Evolutionary conservation across 2,888 invertebrate species (phyloP), one percentile per base, ranked within the genome.

Genomic region (Holacanthella duospinosa): DNA sequence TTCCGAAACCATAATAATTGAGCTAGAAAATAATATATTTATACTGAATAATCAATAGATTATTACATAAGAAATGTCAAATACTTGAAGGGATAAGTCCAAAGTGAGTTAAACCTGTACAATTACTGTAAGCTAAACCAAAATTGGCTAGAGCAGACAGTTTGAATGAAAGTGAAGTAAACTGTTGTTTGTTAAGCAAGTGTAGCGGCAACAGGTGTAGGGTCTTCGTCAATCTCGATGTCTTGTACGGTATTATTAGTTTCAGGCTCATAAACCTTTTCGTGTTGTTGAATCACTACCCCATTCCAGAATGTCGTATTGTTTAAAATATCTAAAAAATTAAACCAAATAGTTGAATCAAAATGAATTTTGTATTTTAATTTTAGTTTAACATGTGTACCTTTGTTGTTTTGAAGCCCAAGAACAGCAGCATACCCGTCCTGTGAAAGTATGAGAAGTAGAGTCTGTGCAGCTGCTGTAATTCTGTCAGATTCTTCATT

Each of bases 241-340:
- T n/a, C n/a, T n/a, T n/a, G n/a, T n/a, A n/a, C n/a, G n/a, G n/a
- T n/a, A n/a, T n/a, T n/a, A n/a, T n/a, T n/a, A n/a, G n/a, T n/a
- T n/a, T n/a, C n/a, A n/a, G 25, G 54, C n/a, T 53, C 21, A n/a
- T 24, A 53, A 53, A n/a, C 24, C n/a, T 53, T 53, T n/a, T 93
- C 93, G n/a, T 94, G 80, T 0, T 96, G 94, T 0, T 93, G 91
- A 0, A 97, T 93, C 0, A 95, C 93, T 1, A 96, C 93, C 0
- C 94, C 94, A 75, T 94, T 89, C 93, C 94, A 95, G 24, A 95
- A 92, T 0, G 93, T 92, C 86, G 95, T 93, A 79, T 87, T 83
- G 9, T 87, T 85, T 61, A 89, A 84, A 64, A 81, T 83, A 36
- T 65, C 69, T 81, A 64, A 65, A 58, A 59, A 62, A 56, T 54